Percentiles rank a stretch among this genome's conserved stretches.
These are phyloP conservation scores for Ephydatia muelleri DNA, from an alignment of 37 sponge, comb jelly and placozoan species.

Conservation along the genomic window DNA sequence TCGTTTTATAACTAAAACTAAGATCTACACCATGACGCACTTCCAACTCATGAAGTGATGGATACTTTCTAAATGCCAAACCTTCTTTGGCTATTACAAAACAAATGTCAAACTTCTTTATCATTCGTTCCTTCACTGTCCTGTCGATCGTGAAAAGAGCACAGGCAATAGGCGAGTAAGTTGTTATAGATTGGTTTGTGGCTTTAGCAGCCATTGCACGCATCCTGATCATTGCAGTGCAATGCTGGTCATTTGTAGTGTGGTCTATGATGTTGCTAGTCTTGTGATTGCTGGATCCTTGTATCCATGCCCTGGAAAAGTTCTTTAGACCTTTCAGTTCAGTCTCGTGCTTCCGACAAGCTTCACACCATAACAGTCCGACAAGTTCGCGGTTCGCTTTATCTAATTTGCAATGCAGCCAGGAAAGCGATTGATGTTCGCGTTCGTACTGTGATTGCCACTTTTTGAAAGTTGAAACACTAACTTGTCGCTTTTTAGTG, in stretches of 20 bases:
- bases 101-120: constrained; percentile 47
- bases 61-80: constrained; percentile 39
- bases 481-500: constrained; percentile 32
- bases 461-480: constrained; percentile 42
- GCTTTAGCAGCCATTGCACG: constrained; percentile 19
- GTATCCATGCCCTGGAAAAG: constrained; percentile 39
- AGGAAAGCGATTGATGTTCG: constrained; percentile 37
- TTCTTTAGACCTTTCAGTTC: constrained; percentile 42
- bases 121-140: constrained; percentile 19
- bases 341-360: constrained; percentile 29
- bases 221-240: constrained; percentile 26
- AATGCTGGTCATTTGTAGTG: constrained; percentile 33
- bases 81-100: constrained; percentile 55
- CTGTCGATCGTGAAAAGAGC: constrained; percentile 18
- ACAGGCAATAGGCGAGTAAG: constrained; percentile 47
- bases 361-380: constrained; percentile 33
- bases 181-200: constrained; percentile 19
- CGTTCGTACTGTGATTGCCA: constrained; percentile 46
- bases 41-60: constrained; percentile 27
- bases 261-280: constrained; percentile 62
- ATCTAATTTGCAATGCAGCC: constrained; percentile 45
- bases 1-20: constrained; percentile 36
- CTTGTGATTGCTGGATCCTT: constrained; percentile 33
- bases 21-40: constrained; percentile 44
- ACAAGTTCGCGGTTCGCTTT: constrained; percentile 14